Percentiles rank a stretch among this genome's conserved stretches.
Conservation (phyloP, 2,888 invertebrate species). For the Hypselothyrea guttata region DNA sequence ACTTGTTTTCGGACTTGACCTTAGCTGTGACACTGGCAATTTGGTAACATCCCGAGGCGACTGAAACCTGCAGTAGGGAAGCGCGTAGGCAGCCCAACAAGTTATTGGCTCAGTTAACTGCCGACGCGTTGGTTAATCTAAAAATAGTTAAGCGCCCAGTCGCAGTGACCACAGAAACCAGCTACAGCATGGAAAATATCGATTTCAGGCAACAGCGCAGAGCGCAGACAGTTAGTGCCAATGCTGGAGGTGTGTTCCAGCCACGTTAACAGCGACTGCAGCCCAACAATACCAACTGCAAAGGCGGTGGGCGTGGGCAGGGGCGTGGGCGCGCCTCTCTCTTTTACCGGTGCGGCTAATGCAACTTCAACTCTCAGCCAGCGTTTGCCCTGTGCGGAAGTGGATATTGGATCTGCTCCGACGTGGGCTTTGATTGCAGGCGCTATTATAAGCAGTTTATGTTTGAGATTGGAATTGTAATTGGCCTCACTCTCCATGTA, state of each 20-base stretch:
- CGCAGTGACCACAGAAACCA: conserved; percentile 55
- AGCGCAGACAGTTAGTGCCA: conserved; percentile 25
- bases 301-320: conserved; percentile 14
- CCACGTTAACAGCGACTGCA: conserved; percentile 41
- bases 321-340: conserved; percentile 26
- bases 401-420: conserved; percentile 24
- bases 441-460: not conserved
- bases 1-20: conserved; percentile 42
- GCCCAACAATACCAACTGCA: not conserved
- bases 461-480: conserved; percentile 17
- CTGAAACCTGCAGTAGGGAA: conserved; percentile 3
- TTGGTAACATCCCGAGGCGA: conserved; percentile 6
- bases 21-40: conserved; percentile 26
- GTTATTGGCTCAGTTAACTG: conserved; percentile 52
- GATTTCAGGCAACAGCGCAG: conserved; percentile 55
- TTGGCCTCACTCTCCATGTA: conserved; percentile 31
- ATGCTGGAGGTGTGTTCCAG: conserved; percentile 41
- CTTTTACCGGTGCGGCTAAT: conserved; percentile 36
- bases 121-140: conserved; percentile 52
- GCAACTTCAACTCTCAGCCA: conserved; percentile 58
- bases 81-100: conserved; percentile 40
- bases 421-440: conserved; percentile 52
- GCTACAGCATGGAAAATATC: conserved; percentile 46
- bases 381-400: conserved; percentile 60
- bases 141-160: conserved; percentile 47